These are phyloP conservation scores for Pionites leucogaster DNA, from an alignment of 2,113 vertebrate species.

Conservation along the genomic window DNA sequence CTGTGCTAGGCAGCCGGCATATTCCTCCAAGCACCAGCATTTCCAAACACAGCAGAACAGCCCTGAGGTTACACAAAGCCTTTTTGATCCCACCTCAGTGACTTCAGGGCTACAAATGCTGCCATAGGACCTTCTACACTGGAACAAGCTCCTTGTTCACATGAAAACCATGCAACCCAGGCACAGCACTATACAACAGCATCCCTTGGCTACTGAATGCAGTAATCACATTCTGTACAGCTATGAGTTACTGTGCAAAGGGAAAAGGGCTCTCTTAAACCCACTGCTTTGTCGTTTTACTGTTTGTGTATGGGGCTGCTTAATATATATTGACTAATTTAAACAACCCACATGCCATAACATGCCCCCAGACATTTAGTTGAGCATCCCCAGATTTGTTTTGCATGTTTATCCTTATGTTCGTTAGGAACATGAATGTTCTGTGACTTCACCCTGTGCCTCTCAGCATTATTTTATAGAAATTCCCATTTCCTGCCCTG, in stretches of 20 bases:
- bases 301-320: background rate
- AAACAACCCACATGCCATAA: background rate
- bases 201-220: background rate
- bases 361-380: background rate
- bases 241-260: background rate
- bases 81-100: background rate
- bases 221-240: background rate
- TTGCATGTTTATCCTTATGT: conserved; percentile 10
- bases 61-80: background rate
- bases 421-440: background rate
- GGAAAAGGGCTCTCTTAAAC: background rate
- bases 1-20: background rate
- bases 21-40: background rate
- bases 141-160: background rate
- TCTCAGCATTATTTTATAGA: conserved; percentile 63
- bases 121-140: background rate
- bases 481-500: conserved; percentile 49
- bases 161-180: background rate
- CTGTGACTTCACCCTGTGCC: conserved; percentile 35
- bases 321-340: background rate
- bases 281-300: background rate
- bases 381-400: conserved; percentile 28
- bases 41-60: background rate
- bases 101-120: background rate
- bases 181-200: background rate